Evolutionary conservation across 2,888 invertebrate genomes (phyloP).

Genomic region (Coelopa pilipes): DNA sequence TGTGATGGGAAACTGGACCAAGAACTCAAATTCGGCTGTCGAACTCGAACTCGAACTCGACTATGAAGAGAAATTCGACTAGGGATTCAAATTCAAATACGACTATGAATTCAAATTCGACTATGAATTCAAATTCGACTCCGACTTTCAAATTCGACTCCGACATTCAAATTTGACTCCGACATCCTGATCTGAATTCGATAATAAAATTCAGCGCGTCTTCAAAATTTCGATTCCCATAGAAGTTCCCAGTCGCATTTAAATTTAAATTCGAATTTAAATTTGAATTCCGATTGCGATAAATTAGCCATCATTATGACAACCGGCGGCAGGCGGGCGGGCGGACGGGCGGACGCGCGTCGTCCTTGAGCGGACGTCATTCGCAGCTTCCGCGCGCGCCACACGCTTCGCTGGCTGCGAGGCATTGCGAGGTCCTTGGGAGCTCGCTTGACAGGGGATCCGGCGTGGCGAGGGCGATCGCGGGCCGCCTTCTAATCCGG

Average conservation of each 20-base stretch:
- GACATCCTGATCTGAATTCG: neutral
- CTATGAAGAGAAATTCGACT: too few species aligned
- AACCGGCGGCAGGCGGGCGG: slow-evolving; percentile 26
- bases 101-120: too few species aligned
- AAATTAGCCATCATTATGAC: slow-evolving; percentile 42
- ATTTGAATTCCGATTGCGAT: slow-evolving; percentile 18
- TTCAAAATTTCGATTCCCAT: too few species aligned
- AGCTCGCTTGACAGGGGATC: slow-evolving; percentile 40
- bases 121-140: too few species aligned
- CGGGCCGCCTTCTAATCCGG: slow-evolving; percentile 50
- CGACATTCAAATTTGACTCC: neutral
- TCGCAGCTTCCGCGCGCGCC: slow-evolving; percentile 44
- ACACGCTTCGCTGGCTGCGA: neutral
- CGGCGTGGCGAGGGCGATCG: slow-evolving; percentile 47
- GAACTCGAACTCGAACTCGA: too few species aligned
- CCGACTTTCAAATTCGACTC: neutral
- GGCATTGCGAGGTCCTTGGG: slow-evolving; percentile 8
- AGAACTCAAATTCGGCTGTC: too few species aligned
- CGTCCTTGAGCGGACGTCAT: slow-evolving; percentile 44
- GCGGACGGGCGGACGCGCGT: neutral
- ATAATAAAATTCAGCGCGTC: neutral
- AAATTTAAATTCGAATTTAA: slow-evolving; percentile 15
- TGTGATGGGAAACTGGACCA: too few species aligned
- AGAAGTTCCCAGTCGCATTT: neutral
- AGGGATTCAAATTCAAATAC: too few species aligned